Conservation (phyloP, 2,888 invertebrate species). For the Drosophila conformis region DNA sequence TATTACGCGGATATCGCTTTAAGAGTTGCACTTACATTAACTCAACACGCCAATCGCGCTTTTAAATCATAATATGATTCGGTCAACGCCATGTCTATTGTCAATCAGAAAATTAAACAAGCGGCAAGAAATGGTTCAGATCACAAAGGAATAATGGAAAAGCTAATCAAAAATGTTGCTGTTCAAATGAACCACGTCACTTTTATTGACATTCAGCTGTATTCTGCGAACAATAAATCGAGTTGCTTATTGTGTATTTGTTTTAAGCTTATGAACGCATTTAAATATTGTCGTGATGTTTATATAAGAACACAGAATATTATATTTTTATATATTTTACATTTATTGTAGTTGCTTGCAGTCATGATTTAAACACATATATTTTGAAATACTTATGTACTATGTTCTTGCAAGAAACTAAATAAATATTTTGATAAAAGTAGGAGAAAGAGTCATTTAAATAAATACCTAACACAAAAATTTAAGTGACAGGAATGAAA, state of each 20-base stretch:
- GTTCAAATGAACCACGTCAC: not conserved
- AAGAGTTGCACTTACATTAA: slow-evolving; percentile 52
- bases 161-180: not conserved
- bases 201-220: not conserved
- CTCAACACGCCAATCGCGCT: slow-evolving; percentile 25
- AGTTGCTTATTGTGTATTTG: not conserved
- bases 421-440: not conserved
- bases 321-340: not conserved
- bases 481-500: not conserved
- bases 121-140: not conserved
- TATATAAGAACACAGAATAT: not conserved
- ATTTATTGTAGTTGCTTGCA: too few relatives aligned
- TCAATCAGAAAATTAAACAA: slow-evolving; percentile 1
- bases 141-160: not conserved
- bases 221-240: not conserved
- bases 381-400: not conserved
- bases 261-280: not conserved
- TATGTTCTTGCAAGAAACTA: not conserved
- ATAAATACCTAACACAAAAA: not conserved
- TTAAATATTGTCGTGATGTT: not conserved
- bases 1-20: slow-evolving; percentile 53
- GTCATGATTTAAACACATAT: not conserved
- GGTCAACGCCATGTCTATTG: slow-evolving; percentile 5
- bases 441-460: not conserved
- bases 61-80: not conserved